Evolutionary conservation across 2,113 vertebrate species (phyloP).

Genomic region (Rhea americana): DNA sequence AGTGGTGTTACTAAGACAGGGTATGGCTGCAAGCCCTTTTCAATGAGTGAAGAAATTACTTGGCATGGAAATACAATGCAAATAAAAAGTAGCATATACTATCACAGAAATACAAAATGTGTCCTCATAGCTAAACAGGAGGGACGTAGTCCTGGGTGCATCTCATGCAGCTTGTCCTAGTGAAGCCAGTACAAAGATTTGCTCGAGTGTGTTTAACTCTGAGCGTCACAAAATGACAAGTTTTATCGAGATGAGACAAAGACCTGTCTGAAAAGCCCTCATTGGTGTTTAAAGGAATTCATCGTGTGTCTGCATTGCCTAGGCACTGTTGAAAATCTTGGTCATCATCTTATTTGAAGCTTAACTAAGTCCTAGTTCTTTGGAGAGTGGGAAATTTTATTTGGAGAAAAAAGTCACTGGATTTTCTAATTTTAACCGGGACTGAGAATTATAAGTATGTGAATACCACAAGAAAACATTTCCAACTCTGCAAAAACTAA

Average conservation of each 20-base stretch:
- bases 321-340: constrained; percentile 32
- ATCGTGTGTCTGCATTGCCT: constrained; percentile 31
- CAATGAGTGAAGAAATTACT: constrained; percentile 14
- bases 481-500: constrained; percentile 36
- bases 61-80: not conserved
- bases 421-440: constrained; percentile 64
- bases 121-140: not conserved
- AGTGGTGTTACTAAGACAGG: not conserved
- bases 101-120: not conserved
- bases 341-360: constrained; percentile 10
- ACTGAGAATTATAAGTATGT: constrained; percentile 39
- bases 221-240: not conserved
- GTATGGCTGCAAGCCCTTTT: constrained; percentile 36
- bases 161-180: not conserved
- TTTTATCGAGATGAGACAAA: not conserved
- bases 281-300: constrained; percentile 17
- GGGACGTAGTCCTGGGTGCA: not conserved
- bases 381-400: constrained; percentile 47
- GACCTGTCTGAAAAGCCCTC: not conserved
- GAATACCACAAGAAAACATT: constrained; percentile 54
- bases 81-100: not conserved
- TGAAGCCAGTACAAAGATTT: not conserved
- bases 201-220: not conserved
- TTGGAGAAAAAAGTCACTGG: not conserved
- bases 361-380: constrained; percentile 25